These are phyloP conservation scores for Heterohyrax brucei DNA, from an alignment of 2,797 vertebrate species.

Conservation along the genomic window DNA sequence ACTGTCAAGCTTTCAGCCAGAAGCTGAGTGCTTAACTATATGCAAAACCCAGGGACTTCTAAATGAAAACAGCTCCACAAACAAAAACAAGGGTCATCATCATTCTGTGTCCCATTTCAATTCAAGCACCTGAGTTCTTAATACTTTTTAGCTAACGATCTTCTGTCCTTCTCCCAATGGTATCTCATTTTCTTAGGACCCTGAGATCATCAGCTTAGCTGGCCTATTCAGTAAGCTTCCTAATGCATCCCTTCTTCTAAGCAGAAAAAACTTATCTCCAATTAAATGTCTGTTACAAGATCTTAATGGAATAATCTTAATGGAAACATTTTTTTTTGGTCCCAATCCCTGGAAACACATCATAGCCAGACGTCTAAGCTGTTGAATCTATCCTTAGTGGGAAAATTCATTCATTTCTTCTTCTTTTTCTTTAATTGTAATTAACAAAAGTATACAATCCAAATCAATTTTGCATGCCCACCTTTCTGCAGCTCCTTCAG, in stretches of 20 bases:
- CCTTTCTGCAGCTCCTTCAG: too few species aligned
- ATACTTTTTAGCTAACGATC: neutral
- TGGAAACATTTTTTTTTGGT: conserved; percentile 2
- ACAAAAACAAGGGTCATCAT: neutral
- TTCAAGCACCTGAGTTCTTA: neutral
- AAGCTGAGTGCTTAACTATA: neutral
- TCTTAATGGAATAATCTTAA: conserved; percentile 11
- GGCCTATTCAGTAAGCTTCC: neutral
- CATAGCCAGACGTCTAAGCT: neutral
- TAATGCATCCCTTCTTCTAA: neutral
- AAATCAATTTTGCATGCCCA: too few species aligned
- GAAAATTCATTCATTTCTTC: conserved; percentile 20
- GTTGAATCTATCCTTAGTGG: neutral
- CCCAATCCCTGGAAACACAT: conserved; percentile 19
- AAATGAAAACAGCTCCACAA: neutral
- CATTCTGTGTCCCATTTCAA: neutral
- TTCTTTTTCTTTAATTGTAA: too few species aligned
- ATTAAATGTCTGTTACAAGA: neutral
- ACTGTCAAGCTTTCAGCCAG: neutral
- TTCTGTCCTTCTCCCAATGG: neutral
- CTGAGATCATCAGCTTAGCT: neutral
- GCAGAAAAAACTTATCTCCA: neutral
- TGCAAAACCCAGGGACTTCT: neutral
- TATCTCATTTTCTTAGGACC: neutral
- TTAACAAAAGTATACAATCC: too few species aligned